phyloP scores from a whole-genome alignment of 1,140 invertebrate species.

The Rhagoletis pomonella region DNA sequence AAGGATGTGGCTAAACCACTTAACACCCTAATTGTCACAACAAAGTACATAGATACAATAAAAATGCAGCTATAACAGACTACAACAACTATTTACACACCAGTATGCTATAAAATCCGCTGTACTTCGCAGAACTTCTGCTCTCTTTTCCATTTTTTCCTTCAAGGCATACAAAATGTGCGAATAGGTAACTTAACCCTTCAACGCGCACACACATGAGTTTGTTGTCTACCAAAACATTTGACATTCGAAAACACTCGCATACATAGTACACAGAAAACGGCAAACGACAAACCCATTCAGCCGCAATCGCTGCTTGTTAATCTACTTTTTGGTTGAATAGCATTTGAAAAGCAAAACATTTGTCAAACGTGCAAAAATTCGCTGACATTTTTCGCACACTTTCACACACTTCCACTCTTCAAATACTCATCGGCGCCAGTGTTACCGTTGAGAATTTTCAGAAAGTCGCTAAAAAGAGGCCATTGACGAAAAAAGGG shows the following conservation, averaged over 20 bases:
- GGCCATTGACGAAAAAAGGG: too few relatives aligned
- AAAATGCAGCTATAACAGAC: not conserved
- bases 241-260: not conserved
- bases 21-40: slow-evolving; percentile 73
- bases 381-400: slow-evolving; percentile 6
- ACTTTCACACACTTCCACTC: not conserved
- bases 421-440: not conserved
- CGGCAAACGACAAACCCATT: not conserved
- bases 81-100: slow-evolving; percentile 20
- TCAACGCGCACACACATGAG: not conserved
- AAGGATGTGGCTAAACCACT: slow-evolving; percentile 65
- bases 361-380: slow-evolving; percentile 52
- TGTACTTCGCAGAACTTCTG: not conserved
- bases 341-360: not conserved
- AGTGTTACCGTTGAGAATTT: too few relatives aligned
- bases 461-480: too few relatives aligned
- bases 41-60: slow-evolving; percentile 64
- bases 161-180: not conserved
- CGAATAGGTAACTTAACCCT: slow-evolving; percentile 42
- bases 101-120: not conserved
- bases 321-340: slow-evolving; percentile 41
- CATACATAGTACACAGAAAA: not conserved
- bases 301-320: slow-evolving; percentile 25
- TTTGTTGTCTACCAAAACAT: not conserved
- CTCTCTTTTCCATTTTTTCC: not conserved